Base-by-base conservation (phyloP, 2,797 vertebrate species). In the Microctenopoma lineatum region DNA sequence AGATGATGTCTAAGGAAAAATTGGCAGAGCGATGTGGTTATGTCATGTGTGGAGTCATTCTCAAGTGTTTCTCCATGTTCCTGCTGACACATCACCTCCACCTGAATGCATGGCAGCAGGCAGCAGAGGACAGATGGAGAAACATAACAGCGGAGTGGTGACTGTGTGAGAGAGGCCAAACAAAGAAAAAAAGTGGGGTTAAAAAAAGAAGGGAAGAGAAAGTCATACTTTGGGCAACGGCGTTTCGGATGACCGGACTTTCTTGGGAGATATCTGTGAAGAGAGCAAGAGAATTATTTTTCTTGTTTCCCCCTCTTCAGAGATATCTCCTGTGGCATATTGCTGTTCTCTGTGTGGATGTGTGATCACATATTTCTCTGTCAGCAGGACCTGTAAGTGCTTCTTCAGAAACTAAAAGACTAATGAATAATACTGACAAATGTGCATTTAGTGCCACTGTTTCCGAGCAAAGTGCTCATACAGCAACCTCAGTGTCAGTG, bases 201-300 rank as follows among this genome's bases (percentile, higher is more conserved):
- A 41, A 74, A 84, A 84, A 80, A 77, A 87, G 79, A 89, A 92
- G 91, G 90, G 87, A 92, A 91, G 83, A 89, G 92, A 90, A 92
- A 90, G 89, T 94, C 93, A 93, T 95, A 95, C 94, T 94, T 95
- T 94, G 92, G 90, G 90, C 86, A 94, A 94, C 79, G 93, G 91
- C 64, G 93, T 92, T 93, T 95, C 92, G 59, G 94, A 90, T 64
- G 92, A 92, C 94, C 91, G 93, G 91, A 92, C 92, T 92, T 92
- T 95, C 94, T 94, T 95, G 93, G 94, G 93, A 94, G 94, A 95
- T 93, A 94, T 95, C 94, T 95, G 93, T 94, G 94, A 94, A 95
- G 93, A 95, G 94, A 95, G 93, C 90, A 92, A 92, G 91, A 95
- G 85, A 91, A 93, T 94, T 94, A 94, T 90, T 92, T 21, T 79